Evolutionary conservation across 1,140 invertebrate species (phyloP).

Genomic region (Drosophila repletoides): DNA sequence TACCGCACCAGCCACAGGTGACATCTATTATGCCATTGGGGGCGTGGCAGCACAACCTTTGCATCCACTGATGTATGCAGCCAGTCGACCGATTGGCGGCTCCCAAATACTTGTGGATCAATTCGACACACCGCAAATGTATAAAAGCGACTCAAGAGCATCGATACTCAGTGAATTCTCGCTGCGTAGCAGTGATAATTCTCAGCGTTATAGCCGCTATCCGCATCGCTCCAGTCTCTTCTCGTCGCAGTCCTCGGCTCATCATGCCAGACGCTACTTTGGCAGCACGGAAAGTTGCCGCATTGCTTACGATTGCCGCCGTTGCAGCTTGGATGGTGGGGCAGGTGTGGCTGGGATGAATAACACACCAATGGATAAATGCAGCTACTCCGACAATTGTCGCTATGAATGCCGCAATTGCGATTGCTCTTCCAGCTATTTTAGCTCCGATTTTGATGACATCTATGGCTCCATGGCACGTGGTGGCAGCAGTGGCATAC

Average conservation of each 20-base stretch:
- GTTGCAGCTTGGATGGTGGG: conserved; percentile 72
- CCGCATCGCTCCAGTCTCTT: conserved; percentile 63
- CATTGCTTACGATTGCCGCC: conserved; percentile 74
- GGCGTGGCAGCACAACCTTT: conserved; percentile 21
- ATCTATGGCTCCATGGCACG: conserved; percentile 68
- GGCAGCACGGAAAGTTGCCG: conserved; percentile 80
- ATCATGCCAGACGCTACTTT: too few species aligned
- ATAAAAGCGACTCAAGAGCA: conserved; percentile 78
- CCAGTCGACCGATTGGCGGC: conserved; percentile 71
- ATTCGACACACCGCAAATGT: conserved; percentile 74
- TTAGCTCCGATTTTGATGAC: conserved; percentile 82
- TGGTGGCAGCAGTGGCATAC: conserved; percentile 69
- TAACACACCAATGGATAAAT: conserved; percentile 57
- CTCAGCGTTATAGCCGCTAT: conserved; percentile 65
- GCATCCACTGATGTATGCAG: conserved; percentile 73
- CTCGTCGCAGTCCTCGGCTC: too few species aligned
- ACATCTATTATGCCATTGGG: conserved; percentile 63
- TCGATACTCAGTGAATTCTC: conserved; percentile 81
- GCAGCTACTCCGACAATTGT: conserved; percentile 78
- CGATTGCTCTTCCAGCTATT: conserved; percentile 81
- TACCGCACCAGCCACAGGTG: conserved; percentile 42
- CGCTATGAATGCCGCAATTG: conserved; percentile 81
- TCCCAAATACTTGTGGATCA: conserved; percentile 74
- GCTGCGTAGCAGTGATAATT: conserved; percentile 75
- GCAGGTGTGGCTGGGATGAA: neutral